phyloP scores from a whole-genome alignment of 2,888 invertebrate genomes.

The Vesta saturnalis region DNA sequence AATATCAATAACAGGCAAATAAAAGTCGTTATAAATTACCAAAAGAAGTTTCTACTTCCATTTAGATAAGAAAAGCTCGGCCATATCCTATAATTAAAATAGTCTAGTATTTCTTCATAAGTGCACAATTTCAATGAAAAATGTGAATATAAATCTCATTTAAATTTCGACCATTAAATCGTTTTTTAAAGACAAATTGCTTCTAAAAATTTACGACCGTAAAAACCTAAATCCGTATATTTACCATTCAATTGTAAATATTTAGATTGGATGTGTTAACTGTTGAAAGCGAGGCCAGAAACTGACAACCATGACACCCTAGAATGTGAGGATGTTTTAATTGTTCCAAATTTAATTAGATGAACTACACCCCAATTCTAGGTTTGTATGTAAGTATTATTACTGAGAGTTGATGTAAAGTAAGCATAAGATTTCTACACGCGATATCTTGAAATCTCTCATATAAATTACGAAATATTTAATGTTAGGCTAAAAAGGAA shows the following conservation, averaged over 20 bases:
- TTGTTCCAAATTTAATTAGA: conserved; percentile 37
- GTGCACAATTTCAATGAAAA: conserved; percentile 10
- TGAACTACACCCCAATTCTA: conserved; percentile 24
- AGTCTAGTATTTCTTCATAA: conserved; percentile 10
- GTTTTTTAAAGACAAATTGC: conserved; percentile 8
- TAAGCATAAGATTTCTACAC: conserved; percentile 12
- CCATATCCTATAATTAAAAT: conserved; percentile 1
- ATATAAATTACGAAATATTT: conserved; percentile 19
- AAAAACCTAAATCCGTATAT: not conserved
- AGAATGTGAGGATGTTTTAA: conserved; percentile 34
- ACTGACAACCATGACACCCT: conserved; percentile 17
- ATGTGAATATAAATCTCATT: conserved; percentile 4
- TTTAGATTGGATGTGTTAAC: conserved; percentile 1
- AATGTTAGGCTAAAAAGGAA: conserved; percentile 24
- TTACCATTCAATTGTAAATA: no score
- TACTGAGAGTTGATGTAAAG: conserved; percentile 16
- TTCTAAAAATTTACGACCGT: conserved; percentile 5
- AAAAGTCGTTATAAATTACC: no score
- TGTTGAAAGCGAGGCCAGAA: not conserved
- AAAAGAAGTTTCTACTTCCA: not conserved
- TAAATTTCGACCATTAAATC: conserved; percentile 6
- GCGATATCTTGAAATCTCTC: conserved; percentile 23
- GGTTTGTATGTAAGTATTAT: conserved; percentile 36
- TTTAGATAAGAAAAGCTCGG: conserved; percentile 6
- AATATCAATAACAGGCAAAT: no score